These are phyloP conservation scores for Papilio helenus DNA, from an alignment of 1,140 invertebrate genomes.

Conservation along the genomic window DNA sequence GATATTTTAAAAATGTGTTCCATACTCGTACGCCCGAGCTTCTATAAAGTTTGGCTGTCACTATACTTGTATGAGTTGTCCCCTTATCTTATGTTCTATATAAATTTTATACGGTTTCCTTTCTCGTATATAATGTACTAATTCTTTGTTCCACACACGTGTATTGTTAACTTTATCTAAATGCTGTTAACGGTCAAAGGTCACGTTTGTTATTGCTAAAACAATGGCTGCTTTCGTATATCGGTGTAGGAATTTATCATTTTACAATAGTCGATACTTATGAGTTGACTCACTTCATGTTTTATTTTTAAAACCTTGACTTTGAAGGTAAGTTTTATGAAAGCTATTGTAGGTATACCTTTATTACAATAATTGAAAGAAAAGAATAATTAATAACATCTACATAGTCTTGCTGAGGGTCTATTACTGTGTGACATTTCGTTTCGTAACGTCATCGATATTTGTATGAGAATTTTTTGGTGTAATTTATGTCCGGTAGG, in stretches of 20 bases:
- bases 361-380: neutral
- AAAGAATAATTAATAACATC: neutral
- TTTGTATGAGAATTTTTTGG: too few species aligned
- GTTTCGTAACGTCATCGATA: too few species aligned
- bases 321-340: constrained; percentile 1
- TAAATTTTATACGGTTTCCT: constrained; percentile 6
- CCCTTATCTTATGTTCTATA: constrained; percentile 8
- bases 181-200: neutral
- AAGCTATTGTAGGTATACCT: neutral
- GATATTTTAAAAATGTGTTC: neutral
- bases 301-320: constrained; percentile 20
- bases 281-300: constrained; percentile 2
- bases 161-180: neutral
- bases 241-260: neutral
- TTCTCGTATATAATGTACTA: constrained; percentile 14
- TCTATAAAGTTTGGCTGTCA: neutral
- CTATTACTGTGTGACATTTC: too few species aligned
- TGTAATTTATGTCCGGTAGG: too few species aligned
- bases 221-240: neutral
- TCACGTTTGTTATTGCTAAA: constrained; percentile 17
- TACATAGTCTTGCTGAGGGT: neutral
- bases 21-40: neutral
- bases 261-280: neutral
- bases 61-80: neutral
- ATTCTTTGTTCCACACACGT: neutral